Conservation (phyloP, 2,888 invertebrate species). For the Hydraecia micacea region DNA sequence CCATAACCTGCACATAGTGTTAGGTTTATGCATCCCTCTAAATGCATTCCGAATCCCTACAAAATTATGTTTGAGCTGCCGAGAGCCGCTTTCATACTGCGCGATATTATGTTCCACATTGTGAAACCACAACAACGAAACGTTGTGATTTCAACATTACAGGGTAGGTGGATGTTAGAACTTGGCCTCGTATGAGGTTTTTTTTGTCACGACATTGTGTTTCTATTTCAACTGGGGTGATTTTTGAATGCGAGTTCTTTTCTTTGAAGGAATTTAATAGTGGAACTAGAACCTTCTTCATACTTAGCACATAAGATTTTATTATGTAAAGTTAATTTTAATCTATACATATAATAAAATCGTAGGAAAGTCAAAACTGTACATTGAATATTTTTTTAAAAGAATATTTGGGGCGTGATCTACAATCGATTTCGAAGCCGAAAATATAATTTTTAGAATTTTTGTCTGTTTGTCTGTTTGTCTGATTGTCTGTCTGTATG, state of each 20-base stretch:
- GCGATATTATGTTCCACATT: slow-evolving; percentile 45
- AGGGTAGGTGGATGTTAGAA: slow-evolving; percentile 18
- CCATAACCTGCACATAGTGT: background rate
- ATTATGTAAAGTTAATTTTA: too few relatives aligned
- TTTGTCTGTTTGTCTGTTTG: too few relatives aligned
- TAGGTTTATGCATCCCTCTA: slow-evolving; percentile 2
- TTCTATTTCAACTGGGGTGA: background rate
- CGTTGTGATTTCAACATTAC: slow-evolving; percentile 43
- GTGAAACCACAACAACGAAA: slow-evolving; percentile 27
- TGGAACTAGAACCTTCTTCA: too few relatives aligned
- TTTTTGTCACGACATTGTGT: slow-evolving; percentile 20
- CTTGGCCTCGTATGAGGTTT: slow-evolving; percentile 18
- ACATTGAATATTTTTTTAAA: too few relatives aligned
- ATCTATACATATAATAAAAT: too few relatives aligned
- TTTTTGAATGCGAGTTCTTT: background rate
- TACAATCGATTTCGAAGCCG: too few relatives aligned
- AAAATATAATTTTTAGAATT: too few relatives aligned
- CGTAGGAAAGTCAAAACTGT: too few relatives aligned
- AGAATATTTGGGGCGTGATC: too few relatives aligned
- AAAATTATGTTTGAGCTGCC: slow-evolving; percentile 39
- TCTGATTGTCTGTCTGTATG: too few relatives aligned
- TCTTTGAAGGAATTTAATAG: background rate
- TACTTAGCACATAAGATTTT: too few relatives aligned
- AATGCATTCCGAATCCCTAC: slow-evolving; percentile 46
- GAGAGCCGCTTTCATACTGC: slow-evolving; percentile 10